phyloP scores from a whole-genome alignment of 2,888 invertebrate species.

The Gari tellinella region DNA sequence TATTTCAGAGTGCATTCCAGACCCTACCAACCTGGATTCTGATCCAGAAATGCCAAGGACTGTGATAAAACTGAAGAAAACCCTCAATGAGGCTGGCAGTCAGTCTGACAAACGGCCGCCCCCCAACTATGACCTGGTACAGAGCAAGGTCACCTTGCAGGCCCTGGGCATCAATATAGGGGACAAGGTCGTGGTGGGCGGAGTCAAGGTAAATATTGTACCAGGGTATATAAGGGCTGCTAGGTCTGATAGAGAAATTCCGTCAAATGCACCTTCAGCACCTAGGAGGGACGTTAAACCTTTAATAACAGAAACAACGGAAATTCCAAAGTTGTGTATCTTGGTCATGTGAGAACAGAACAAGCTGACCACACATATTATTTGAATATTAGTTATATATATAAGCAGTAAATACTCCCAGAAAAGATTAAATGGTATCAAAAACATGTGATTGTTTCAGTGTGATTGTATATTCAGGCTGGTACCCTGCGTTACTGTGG shows the following conservation, averaged over 20 bases:
- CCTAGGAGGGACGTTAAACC: no score
- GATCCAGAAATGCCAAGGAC: slow-evolving; percentile 83
- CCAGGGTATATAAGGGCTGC: no score
- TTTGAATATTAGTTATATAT: no score
- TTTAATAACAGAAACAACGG: no score
- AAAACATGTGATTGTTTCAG: no score
- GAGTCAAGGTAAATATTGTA: slow-evolving; percentile 77
- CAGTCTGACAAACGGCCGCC: slow-evolving; percentile 71
- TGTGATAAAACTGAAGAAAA: slow-evolving; percentile 80
- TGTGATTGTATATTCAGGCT: slow-evolving; percentile 70
- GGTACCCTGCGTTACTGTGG: slow-evolving; percentile 85
- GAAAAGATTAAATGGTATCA: no score
- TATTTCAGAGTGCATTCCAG: slow-evolving; percentile 84
- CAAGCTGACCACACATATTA: no score
- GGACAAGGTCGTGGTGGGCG: slow-evolving; percentile 84
- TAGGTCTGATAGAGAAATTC: no score
- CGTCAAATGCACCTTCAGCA: no score
- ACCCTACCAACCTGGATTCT: slow-evolving; percentile 80
- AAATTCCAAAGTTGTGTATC: no score
- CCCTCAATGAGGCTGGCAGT: slow-evolving; percentile 80
- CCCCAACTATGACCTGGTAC: slow-evolving; percentile 80
- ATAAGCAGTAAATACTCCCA: no score
- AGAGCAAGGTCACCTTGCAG: slow-evolving; percentile 82
- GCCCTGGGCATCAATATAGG: slow-evolving; percentile 84
- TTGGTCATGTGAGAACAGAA: no score